Evolutionary conservation across 1,140 invertebrate species (phyloP), one percentile per base, ranked within the genome.

Genomic region (Neodiprion fabricii): DNA sequence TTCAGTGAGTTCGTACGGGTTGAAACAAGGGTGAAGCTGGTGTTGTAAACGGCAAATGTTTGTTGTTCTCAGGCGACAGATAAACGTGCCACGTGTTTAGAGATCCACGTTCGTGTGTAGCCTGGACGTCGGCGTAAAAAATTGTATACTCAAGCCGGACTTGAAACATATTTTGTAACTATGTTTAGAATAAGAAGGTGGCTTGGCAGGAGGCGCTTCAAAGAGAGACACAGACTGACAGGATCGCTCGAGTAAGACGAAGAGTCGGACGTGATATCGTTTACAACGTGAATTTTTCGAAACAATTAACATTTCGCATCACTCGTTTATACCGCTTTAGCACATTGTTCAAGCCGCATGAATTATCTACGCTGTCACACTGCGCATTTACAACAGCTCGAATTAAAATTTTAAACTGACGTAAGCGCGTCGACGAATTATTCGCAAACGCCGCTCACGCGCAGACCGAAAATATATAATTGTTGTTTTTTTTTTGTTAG

Each of bases 141-240:
- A 61, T 61, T 61, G 53, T 61, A 61, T 61, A 61, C 53, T 61
- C 53, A 14, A 61, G 53, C 53, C 53, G 53, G 53, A 61, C 53
- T 61, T 61, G 53, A 61, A 61, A 61, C 53, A 61, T 61, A 61
- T 61, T 61, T 61, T 61, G 53, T 61, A 61, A 61, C 53, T 61
- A 61, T 61, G 53, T 61, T 61, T 61, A 61, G 53, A 61, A 61
- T 61, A 61, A 61, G 53, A 61, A 61, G 53, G n/a, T 40, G 28
- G 28, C 28, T 40, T 40, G 28, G 28, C 28, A 40, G 28, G 28
- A 40, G 28, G 28, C 28, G 28, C 28, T 40, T 40, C 28, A 40
- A 40, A 40, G 28, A 40, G 28, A 40, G 28, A 40, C 28, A 5
- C 28, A 40, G 28, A 40, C 28, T 40, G 28, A 40, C 28, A 40